phyloP scores from a whole-genome alignment of 1,140 invertebrate species.

The Drosophila kanapiae region DNA sequence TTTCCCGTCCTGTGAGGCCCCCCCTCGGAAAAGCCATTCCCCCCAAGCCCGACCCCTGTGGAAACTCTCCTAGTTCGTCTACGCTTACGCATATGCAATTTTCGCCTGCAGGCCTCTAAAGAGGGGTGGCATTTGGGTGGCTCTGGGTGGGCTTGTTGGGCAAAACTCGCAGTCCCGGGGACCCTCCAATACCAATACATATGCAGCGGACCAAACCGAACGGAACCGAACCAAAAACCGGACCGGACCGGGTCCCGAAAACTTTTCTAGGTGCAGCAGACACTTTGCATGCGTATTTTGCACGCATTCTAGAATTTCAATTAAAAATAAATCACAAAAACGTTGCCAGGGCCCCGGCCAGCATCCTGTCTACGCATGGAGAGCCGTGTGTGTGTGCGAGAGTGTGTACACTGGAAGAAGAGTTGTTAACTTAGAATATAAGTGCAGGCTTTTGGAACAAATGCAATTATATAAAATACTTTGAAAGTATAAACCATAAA shows the following conservation, averaged over 20 bases:
- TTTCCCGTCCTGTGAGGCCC: constrained; percentile 26
- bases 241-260: constrained; percentile 27
- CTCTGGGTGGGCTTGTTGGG: constrained; percentile 4
- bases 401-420: constrained; percentile 8
- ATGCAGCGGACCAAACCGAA: constrained; percentile 38
- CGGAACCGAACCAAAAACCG: constrained; percentile 28
- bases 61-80: constrained; percentile 42
- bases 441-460: accelerated
- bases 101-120: constrained; percentile 70
- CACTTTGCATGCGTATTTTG: constrained; percentile 85
- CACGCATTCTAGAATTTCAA: constrained; percentile 85
- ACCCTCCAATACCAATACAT: constrained; percentile 45
- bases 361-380: constrained; percentile 27
- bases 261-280: constrained; percentile 79
- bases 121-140: constrained; percentile 25
- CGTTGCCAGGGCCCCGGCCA: constrained; percentile 55
- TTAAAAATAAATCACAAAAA: constrained; percentile 85
- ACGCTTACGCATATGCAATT: constrained; percentile 74
- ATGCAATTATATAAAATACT: neutral
- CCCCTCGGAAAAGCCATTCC: constrained; percentile 13
- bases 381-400: neutral
- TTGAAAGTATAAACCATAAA: neutral
- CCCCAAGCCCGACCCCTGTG: neutral
- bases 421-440: too few species aligned
- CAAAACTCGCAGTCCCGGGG: neutral